phyloP scores from a whole-genome alignment of 2,113 vertebrate species.

The Dicaeum eximium region DNA sequence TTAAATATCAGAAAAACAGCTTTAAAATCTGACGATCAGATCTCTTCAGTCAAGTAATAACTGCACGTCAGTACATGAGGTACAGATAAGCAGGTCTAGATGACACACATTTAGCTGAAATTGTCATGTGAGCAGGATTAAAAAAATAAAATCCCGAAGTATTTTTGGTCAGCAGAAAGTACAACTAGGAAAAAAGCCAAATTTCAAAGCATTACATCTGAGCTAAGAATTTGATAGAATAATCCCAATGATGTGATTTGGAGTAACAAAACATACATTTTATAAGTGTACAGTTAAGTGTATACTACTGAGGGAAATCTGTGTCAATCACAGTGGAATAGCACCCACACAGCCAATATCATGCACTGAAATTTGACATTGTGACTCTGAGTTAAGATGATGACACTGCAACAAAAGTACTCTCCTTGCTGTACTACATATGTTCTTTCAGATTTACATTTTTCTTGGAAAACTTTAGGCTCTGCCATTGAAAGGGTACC shows the following conservation, averaged over 20 bases:
- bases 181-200: background rate
- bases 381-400: background rate
- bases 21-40: background rate
- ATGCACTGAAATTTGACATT: background rate
- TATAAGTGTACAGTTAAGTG: background rate
- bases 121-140: background rate
- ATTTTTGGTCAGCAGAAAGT: background rate
- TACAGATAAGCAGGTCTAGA: background rate
- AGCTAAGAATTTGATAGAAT: background rate
- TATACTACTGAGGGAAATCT: background rate
- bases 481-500: background rate
- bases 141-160: background rate
- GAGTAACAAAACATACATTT: background rate
- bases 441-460: background rate
- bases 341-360: background rate
- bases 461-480: background rate
- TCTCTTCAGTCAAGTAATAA: background rate
- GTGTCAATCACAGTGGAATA: background rate
- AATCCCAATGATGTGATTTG: background rate
- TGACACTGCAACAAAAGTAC: background rate
- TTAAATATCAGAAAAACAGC: background rate
- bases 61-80: background rate
- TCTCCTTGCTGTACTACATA: background rate
- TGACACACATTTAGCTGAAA: background rate
- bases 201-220: background rate